These are phyloP conservation scores for Epizoanthus stellaris DNA, from an alignment of 92 coral and sea anemone species.

Conservation along the genomic window DNA sequence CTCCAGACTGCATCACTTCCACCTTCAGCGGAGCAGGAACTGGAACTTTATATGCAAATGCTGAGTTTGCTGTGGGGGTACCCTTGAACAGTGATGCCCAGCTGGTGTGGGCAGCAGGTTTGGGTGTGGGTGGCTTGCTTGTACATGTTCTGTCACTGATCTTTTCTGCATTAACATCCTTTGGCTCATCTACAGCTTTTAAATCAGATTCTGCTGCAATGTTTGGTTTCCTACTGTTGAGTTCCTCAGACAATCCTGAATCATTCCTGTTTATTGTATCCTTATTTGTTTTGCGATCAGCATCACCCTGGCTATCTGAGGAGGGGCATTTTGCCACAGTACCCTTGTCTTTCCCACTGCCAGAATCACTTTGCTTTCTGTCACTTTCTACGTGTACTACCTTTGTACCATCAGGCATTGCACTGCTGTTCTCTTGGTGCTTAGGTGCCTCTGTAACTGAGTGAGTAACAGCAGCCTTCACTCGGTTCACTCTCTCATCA, in stretches of 20 bases:
- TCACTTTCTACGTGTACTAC: neutral
- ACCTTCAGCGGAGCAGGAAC: slow-evolving; percentile 20
- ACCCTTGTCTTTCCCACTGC: neutral
- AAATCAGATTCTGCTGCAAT: neutral
- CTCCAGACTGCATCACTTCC: slow-evolving; percentile 18
- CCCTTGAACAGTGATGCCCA: slow-evolving; percentile 96
- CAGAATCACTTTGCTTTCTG: neutral
- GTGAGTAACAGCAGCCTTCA: slow-evolving; percentile 24
- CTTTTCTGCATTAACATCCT: neutral
- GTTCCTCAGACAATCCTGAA: neutral
- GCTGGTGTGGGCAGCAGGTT: slow-evolving; percentile 46
- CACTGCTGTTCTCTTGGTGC: neutral
- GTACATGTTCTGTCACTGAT: neutral
- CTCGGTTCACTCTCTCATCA: slow-evolving; percentile 71
- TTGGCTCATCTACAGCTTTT: neutral
- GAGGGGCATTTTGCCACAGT: neutral
- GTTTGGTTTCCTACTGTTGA: neutral
- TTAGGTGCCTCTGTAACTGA: slow-evolving; percentile 18
- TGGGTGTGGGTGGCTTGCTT: slow-evolving; percentile 11
- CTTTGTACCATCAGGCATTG: neutral
- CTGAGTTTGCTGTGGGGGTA: slow-evolving; percentile 58
- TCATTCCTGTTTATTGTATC: neutral
- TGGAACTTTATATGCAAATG: slow-evolving; percentile 42
- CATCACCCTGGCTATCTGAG: slow-evolving; percentile 76
- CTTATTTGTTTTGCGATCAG: slow-evolving; percentile 31